Base-by-base conservation (phyloP, 2,888 invertebrate species). In the Caenorhabditis wallacei region DNA sequence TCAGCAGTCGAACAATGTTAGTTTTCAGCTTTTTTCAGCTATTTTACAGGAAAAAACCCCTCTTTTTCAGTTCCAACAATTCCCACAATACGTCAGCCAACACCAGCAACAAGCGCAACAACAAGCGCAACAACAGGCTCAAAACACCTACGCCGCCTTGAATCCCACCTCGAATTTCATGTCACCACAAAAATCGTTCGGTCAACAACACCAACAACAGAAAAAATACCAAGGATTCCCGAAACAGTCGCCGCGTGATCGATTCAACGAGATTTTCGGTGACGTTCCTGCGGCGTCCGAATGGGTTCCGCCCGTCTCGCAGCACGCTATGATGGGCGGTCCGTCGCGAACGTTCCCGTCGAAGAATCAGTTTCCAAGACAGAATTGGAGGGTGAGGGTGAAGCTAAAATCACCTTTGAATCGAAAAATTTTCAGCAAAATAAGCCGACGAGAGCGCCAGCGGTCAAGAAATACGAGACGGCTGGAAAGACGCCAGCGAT, bases 401-500 rank as follows among this genome's bases (percentile, higher is more conserved):
- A n/a, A n/a, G n/a, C n/a, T 18, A 24, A 1, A 8, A 8, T 40
- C 40, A 2, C 40, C 16, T 40, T 40, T 40, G 2, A 7, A 35
- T 35, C 10, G 5, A 7, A 35, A 30, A 20, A 13, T 56, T 56
- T 56, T 16, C 35, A 46, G 24, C 57, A 59, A 24, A 61, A 68
- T 22, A 69, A 70, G 18, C 18, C 5, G 4, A 13, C 4, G 2
- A n/a, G 13, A 18, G 2, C 16, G 13, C 57, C 30, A 16, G 20
- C 30, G 2, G 56, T 7, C 11, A 61, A 63, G 13, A 74, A 69
- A 40, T 64, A 64, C 4, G 76, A 84, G 4, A 37, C 78, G 1
- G 22, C 68, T 46, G 82, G 84, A 43, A 85, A 85, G 57, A 82
- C 81, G 1, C 87, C 87, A 5, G 85, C 87, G 3, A 84, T 83